Conservation (phyloP, 1,140 invertebrate species). For the Rhynchophorus ferrugineus region DNA sequence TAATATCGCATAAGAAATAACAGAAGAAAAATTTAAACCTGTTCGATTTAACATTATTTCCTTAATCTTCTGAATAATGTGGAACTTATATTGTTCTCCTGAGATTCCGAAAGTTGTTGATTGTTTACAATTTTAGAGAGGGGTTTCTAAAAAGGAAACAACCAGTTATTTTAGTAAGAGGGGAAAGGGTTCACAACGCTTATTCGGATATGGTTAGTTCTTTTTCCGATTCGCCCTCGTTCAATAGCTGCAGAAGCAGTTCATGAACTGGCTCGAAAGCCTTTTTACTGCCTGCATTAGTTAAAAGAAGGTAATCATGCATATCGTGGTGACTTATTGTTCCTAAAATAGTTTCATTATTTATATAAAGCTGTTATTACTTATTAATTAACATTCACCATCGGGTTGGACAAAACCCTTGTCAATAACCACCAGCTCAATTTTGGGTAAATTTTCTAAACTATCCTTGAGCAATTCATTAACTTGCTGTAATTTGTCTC, state of each 20-base stretch:
- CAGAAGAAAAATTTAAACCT: no score
- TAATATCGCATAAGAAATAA: no score
- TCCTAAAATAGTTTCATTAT: slow-evolving; percentile 5
- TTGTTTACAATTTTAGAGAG: not conserved
- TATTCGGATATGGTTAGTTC: slow-evolving; percentile 64
- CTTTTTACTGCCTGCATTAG: slow-evolving; percentile 73
- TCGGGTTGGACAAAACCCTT: slow-evolving; percentile 68
- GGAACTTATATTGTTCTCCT: no score
- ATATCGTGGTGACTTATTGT: slow-evolving; percentile 79
- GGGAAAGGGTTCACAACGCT: slow-evolving; percentile 16
- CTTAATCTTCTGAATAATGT: no score
- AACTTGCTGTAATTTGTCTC: slow-evolving; percentile 66
- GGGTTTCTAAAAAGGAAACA: not conserved
- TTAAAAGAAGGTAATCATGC: slow-evolving; percentile 82
- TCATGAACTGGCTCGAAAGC: slow-evolving; percentile 75
- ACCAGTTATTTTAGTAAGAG: not conserved
- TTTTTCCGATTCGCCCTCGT: slow-evolving; percentile 63
- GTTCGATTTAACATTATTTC: no score
- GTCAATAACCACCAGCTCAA: slow-evolving; percentile 65
- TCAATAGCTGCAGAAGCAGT: slow-evolving; percentile 64
- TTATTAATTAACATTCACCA: slow-evolving; percentile 41
- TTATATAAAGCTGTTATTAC: no score
- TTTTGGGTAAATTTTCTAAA: slow-evolving; percentile 50
- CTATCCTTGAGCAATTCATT: slow-evolving; percentile 63
- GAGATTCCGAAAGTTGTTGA: not conserved